Base-by-base conservation (phyloP, 2,113 vertebrate genomes). In the Myotis lucifugus region DNA sequence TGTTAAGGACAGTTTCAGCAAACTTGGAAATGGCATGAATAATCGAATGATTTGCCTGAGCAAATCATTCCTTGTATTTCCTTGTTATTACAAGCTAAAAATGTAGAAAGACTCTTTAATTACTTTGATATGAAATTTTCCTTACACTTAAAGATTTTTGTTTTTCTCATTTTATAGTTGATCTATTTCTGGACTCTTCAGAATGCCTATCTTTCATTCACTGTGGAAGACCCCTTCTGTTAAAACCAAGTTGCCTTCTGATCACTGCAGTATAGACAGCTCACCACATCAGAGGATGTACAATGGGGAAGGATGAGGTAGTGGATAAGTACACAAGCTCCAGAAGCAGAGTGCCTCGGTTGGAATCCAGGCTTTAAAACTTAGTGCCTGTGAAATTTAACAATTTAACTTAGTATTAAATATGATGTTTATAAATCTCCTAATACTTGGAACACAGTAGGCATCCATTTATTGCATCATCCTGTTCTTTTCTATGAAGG, bases 11-110 rank as follows among this genome's bases (percentile, higher is more conserved):
- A 92, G 88, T 89, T 95, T 94, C 40, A 92, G 61, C 61, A 91
- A 50, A 85, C 83, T 95, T 96, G 97, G 66, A 95, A 95, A 95
- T 77, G 29, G 50, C 77, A 72, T 95, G 93, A 96, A 96, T 96
- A 93, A 84, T 85, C 27, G 5, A 95, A 96, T 95, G 59, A 94
- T 85, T 95, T 94, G 17, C 70, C 40, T 90, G 46, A 94, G 48
- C 67, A 93, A 46, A 96, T 82, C 17, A 79, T 91, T 91, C 96
- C 95, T 96, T 96, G 29, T 73, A 97, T 94, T 79, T 95, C 79
- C 61, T 86, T 96, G 25, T 29, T 70, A 56, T 32, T 96, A 76
- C 72, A 86, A 96, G 94, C 27, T 85, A 85, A 95, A 95, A 89
- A 70, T 86, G 54, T 69, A 74, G 46, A 81, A 81, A 76, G 37